These are phyloP conservation scores for Trachemys scripta DNA, from an alignment of 2,113 vertebrate species.

Conservation along the genomic window DNA sequence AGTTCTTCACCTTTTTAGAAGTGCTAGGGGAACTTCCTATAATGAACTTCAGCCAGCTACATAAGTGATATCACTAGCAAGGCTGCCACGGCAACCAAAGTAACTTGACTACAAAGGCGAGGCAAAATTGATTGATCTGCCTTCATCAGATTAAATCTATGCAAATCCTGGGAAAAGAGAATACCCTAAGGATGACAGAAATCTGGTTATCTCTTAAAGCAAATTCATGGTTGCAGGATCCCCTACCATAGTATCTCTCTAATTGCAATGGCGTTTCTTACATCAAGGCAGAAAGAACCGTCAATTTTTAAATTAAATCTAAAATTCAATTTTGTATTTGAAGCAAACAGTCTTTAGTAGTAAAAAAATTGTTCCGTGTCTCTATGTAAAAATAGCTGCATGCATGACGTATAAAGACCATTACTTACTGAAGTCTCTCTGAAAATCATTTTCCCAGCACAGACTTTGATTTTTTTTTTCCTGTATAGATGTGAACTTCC, in stretches of 20 bases:
- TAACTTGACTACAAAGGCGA: background rate
- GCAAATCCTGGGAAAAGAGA: background rate
- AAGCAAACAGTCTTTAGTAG: constrained; percentile 14
- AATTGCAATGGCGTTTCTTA: background rate
- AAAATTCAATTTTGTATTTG: constrained; percentile 19
- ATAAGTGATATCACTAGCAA: background rate
- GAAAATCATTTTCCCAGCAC: constrained; percentile 14
- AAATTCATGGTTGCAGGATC: background rate
- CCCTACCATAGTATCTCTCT: background rate
- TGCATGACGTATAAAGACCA: constrained; percentile 20
- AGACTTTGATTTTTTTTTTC: background rate
- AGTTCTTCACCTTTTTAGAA: background rate
- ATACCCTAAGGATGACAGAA: background rate
- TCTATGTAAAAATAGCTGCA: background rate
- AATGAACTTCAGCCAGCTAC: background rate
- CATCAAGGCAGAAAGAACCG: constrained; percentile 7
- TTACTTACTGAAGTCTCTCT: fast-evolving
- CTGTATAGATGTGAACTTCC: background rate
- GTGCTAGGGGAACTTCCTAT: background rate
- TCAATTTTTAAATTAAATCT: constrained; percentile 31
- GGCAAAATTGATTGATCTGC: background rate
- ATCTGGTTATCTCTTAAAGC: background rate
- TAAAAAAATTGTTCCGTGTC: background rate
- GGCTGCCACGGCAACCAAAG: background rate
- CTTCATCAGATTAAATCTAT: background rate